These are phyloP conservation scores for Sinocyclocheilus anophthalmus DNA, from an alignment of 2,113 vertebrate genomes.

Conservation along the genomic window DNA sequence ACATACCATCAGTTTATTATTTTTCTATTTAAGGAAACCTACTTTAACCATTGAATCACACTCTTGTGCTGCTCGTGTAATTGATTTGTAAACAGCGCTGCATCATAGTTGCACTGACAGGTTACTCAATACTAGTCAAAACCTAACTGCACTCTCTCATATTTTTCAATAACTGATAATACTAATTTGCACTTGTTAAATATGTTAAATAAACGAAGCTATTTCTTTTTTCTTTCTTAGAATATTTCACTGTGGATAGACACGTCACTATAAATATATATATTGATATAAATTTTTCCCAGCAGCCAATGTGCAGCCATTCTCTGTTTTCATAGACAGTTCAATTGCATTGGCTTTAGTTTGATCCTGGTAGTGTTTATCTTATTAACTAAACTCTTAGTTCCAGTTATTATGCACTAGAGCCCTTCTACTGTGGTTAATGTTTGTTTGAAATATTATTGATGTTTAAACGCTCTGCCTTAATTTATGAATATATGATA, in stretches of 20 bases:
- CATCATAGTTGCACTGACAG: constrained; percentile 24
- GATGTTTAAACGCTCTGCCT: constrained; percentile 75
- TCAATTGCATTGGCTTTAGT: constrained; percentile 20
- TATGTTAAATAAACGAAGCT: constrained; percentile 36
- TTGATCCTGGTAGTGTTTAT: not conserved
- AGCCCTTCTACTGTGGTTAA: constrained; percentile 73
- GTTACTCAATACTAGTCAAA: not conserved
- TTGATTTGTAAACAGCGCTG: not conserved
- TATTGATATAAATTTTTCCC: not conserved
- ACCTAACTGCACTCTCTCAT: constrained; percentile 17
- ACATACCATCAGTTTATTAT: not conserved
- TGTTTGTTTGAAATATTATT: constrained; percentile 61
- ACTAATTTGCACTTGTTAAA: constrained; percentile 47
- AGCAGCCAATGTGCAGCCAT: constrained; percentile 44
- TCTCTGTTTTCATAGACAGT: constrained; percentile 27
- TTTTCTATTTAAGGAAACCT: constrained; percentile 9
- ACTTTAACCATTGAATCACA: constrained; percentile 15
- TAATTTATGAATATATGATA: constrained; percentile 73
- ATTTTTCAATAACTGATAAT: constrained; percentile 14
- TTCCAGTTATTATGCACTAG: constrained; percentile 70
- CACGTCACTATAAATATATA: constrained; percentile 10
- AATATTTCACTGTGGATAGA: constrained; percentile 44
- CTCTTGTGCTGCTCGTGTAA: constrained; percentile 35
- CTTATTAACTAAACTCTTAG: not conserved
- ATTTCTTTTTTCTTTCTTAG: constrained; percentile 22